Evolutionary conservation across 2,113 vertebrate species (phyloP), one percentile per base, ranked within the genome.

Genomic region (Eulemur rufifrons): DNA sequence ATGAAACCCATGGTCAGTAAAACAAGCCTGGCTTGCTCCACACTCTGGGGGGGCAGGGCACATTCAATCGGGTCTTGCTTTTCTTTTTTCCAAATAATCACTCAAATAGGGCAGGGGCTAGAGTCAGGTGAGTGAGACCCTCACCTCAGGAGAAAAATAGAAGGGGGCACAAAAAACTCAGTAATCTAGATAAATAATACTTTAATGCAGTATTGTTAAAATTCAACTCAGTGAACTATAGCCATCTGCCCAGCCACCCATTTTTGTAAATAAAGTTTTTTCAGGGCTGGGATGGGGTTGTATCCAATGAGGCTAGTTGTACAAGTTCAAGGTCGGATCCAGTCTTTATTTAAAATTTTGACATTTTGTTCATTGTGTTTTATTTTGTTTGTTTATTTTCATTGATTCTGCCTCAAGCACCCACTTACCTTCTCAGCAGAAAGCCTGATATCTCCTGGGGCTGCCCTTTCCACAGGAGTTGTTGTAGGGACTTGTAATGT

Each of bases 281-380:
- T n/a, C 47, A 69, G 23, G 15, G 23, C 8, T 71, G 14, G 14
- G 47, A 54, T 86, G n/a, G 39, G 23, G 23, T 27, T 54, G 8
- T 17, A 39, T 64, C n/a, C 37, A 69, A 54, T 39, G n/a, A 86
- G 15, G 34, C 23, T 23, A 86, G 66, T 68, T 17, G 34, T 68
- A 34, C 20, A 68, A 76, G 34, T n/a, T 18, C 37, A 86, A 7
- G 25, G n/a, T 23, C 66, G 11, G 64, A 86, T 63, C 50, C 45
- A 77, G 32, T 39, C 52, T 78, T 77, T 89, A 85, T 84, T 89
- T 90, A 56, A 93, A 89, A 52, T 71, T n/a, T 82, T 77, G n/a
- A 29, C 32, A n/a, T n/a, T 54, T 71, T 63, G 25, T 54, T 87
- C 25, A 29, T 76, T 9, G 9, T 17, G 27, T 63, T 63, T 45